A percentile compares a stretch with the other conserved stretches of the same genome.
These are phyloP conservation scores for Leptocoma aspasia DNA, from an alignment of 2,113 vertebrate genomes.

Conservation along the genomic window DNA sequence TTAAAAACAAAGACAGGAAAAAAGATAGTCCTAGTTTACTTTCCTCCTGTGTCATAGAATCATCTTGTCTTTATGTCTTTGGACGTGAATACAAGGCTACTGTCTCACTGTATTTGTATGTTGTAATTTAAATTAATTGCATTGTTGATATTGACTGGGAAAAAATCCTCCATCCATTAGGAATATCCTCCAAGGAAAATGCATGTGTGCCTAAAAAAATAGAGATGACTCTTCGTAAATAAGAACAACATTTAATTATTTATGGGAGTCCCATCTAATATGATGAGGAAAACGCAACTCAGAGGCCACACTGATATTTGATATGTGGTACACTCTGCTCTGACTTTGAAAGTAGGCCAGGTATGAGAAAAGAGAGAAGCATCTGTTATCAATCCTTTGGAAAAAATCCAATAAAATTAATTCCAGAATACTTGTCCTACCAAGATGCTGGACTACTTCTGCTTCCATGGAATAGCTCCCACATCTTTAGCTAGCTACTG, in stretches of 20 bases:
- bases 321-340: neutral
- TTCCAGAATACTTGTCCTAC: neutral
- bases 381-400: neutral
- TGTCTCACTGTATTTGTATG: constrained; percentile 72
- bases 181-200: constrained; percentile 79
- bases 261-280: neutral
- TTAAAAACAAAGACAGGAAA: neutral
- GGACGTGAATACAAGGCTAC: neutral
- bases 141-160: constrained; percentile 67
- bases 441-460: neutral
- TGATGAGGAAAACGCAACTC: neutral
- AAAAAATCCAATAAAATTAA: neutral
- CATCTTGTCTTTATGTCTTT: neutral
- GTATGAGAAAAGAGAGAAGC: neutral
- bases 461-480: neutral
- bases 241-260: neutral
- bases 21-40: neutral
- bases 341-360: neutral
- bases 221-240: neutral
- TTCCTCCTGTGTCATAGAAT: neutral
- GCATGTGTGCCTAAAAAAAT: constrained; percentile 53
- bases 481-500: neutral
- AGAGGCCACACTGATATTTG: neutral
- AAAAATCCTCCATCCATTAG: constrained; percentile 64
- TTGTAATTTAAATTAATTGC: constrained; percentile 70